Base-by-base conservation (phyloP, 2,888 invertebrate genomes). In the Galeruca laticollis region DNA sequence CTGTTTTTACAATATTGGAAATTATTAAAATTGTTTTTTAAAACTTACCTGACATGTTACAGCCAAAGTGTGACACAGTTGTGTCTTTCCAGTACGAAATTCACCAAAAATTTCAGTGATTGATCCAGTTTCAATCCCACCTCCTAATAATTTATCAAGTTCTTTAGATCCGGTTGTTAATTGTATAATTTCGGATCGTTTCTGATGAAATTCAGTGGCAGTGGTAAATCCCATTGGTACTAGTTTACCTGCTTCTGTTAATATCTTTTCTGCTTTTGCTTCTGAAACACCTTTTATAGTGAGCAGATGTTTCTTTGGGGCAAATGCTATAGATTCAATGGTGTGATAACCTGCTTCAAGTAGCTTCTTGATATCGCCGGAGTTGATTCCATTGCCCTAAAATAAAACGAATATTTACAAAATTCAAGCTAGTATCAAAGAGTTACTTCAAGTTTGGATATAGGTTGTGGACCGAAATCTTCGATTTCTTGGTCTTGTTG, bases 51-150 rank as follows among this genome's bases (percentile, higher is more conserved):
- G 99, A 83, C 99, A 99, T 64, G 98, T 98, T 0, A 99, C 99
- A 64, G 99, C 98, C 66, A 99, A 86, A 0, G 97, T 98, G 82
- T 99, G 99, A 81, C 98, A 99, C 3, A 99, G 80, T 82, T 99
- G 99, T 3, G 98, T 97, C 86, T 99, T 99, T 31, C 99, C 99
- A 0, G 98, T 97, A 73, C 99, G 89, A 83, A 99, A 99, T 85
- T 99, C 99, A 11, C 99, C 99, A 87, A 99, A 99, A 80, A 99
- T 91, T 87, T 99, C 99, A 0, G 99, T 99, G 49, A 99, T 98
- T 0, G 98, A 97, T 0, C 99, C 99, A 0, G 99, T 99, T 86
- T 99, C 99, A 76, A 99, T 93, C 3, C 99, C 99, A 52, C 99
- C 98, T 37, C 96, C 96, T 2, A 98, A 87, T 33, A 98, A 87